Evolutionary conservation across 2,797 vertebrate genomes (phyloP), one percentile per base, ranked within the genome.

Genomic region (Mallotus villosus): DNA sequence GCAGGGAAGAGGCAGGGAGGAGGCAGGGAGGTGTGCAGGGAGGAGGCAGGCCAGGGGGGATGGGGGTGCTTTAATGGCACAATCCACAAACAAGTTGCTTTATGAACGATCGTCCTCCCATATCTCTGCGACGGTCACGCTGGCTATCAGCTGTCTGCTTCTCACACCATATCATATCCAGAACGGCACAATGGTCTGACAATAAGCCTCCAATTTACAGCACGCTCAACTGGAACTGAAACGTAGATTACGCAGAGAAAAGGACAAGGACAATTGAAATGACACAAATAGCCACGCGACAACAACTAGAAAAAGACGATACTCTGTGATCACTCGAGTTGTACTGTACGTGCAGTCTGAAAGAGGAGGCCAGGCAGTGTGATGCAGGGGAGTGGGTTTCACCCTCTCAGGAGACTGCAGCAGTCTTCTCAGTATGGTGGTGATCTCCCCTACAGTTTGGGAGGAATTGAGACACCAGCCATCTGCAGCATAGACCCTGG

Each of bases 31-130:
- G 87, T 90, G 84, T 83, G 86, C 78, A 67, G 82, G 82, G 79
- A 71, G 78, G 78, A 53, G 68, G 74, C 9, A 77, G 78, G 81
- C 79, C 60, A 72, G 82, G 73, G 64, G 74, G 74, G 0, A 0
- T 49, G 68, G 75, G 76, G 80, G 46, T 68, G 74, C 89, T 90
- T 88, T 86, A 90, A 90, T 91, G 83, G 90, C 82, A 86, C 85
- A 83, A 84, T 90, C 86, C 84, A 88, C 84, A 89, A 91, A 86
- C 87, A 91, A 87, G 92, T 91, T 91, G 90, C 87, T 90, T 89
- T 89, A 89, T 89, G 84, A 87, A 86, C 86, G 75, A 81, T 89
- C 87, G 87, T 77, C 83, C 85, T 85, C 81, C 82, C 75, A 84
- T 85, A 81, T 83, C 83, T 81, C 63, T 75, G 46, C 51, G 57